Base-by-base conservation (phyloP, 2,888 invertebrate genomes). In the Hirudinaria manillensis region DNA sequence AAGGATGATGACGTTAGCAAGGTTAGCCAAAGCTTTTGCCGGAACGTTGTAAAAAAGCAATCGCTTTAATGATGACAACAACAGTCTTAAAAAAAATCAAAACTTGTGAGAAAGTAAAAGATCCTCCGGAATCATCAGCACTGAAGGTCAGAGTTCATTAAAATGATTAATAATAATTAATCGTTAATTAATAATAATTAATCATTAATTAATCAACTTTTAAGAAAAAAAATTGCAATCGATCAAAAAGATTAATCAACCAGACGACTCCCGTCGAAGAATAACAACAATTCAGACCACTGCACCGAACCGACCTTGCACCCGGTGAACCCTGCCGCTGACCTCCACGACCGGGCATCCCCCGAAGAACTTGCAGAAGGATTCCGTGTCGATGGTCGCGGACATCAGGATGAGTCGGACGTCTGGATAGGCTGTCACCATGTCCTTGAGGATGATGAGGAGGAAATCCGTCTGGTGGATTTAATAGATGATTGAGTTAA, bases 331-430 rank as follows among this genome's bases (percentile, higher is more conserved):
- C 24, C 93, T 89, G 0, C 97, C 97, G 0, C 91, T 90, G 10
- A 95, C 90, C 87, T 96, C 94, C 79, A 99, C 89, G 0, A 97
- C 91, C 0, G 93, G 93, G 82, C 93, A 93, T 79, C 91, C 88
- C 75, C 92, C 93, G 86, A 97, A 99, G 86, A 97, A 99, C 36
- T 91, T 89, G 0, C 91, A 90, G 86, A 99, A 99, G 2, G 97
- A 87, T 0, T 91, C 89, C 0, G 94, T 96, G 82, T 99, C 97
- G 61, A 99, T 94, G 0, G 98, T 98, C 16, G 98, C 98, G 0
- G 97, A 97, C 98, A 99, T 98, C 45, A 99, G 90, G 75, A 99
- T 92, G 13, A 99, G 90, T 53, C 94, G 89, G 34, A 99, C 86
- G 80, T 97, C 93, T 0, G 94, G 94, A 87, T 93, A 95, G 0